Base-by-base conservation (phyloP, 2,888 invertebrate genomes). In the Lasioglossum zephyrum region DNA sequence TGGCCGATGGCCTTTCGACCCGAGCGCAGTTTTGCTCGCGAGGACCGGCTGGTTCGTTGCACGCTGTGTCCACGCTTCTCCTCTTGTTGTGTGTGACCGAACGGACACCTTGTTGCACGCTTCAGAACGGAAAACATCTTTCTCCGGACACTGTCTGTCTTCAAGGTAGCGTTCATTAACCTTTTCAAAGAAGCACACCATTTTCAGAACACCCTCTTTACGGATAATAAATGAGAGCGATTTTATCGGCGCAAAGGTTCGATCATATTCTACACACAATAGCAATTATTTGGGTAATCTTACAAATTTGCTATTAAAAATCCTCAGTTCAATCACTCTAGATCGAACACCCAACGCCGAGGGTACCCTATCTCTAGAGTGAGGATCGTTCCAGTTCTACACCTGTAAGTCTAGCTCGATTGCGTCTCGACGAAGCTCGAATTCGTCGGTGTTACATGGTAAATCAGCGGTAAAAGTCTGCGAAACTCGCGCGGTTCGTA, bases 1-100 rank as follows among this genome's bases (percentile, higher is more conserved):
- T 91, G 92, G 90, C 92, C 91, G 89, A 92, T 93, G 92, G 90
- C 91, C 91, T 91, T 90, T 91, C 89, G 92, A 93, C 92, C 92
- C 85, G 83, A 85, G 76, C 36, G 79, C 87, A 85, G 82, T 89
- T 89, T 89, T 73, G 57, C 85, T 84, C 78, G 70, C 81, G 79
- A 77, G 76, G 74, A n/a, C 31, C 49, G 73, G 73, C 76, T 77
- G 57, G 73, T 77, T 77, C 72, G 79, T 60, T 73, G 63, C 18
- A 44, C 49, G 41, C 18, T 1, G 66, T 60, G 26, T 11, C 11
- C 60, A 26, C 53, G 53, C 0, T 18, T 2, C 22, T 18, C 2
- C 22, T 53, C 53, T 53, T 8, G 6, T 49, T 49, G 22, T 22
- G 53, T 2, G 53, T 22, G 49, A 49, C 18, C 49, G 49, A 1